Conservation (phyloP, 2,113 vertebrate species). For the Nipponia nippon region DNA sequence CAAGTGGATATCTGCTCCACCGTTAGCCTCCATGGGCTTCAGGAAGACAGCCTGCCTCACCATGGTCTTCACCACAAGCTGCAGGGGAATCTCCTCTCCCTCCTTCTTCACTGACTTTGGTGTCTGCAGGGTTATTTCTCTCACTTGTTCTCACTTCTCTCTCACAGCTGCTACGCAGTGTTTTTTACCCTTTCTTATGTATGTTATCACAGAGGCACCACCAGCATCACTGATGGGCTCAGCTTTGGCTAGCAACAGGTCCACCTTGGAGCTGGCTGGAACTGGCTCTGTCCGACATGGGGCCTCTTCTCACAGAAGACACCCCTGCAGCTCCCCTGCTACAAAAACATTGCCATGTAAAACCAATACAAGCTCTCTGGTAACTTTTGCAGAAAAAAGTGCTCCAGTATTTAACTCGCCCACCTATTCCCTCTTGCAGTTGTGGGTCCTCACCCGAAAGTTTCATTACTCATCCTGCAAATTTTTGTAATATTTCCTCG, state of each 20-base stretch:
- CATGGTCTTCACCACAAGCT: not conserved
- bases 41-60: not conserved
- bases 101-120: not conserved
- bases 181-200: not conserved
- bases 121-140: not conserved
- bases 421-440: not conserved
- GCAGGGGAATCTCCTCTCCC: not conserved
- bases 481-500: not conserved
- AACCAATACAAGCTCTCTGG: not conserved
- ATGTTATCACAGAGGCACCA: not conserved
- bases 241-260: not conserved
- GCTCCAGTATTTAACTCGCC: not conserved
- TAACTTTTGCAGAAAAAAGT: not conserved
- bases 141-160: not conserved
- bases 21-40: fast-evolving
- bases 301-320: not conserved
- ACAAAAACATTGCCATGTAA: not conserved
- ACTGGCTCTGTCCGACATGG: fast-evolving
- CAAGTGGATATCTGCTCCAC: not conserved
- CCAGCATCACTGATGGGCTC: not conserved
- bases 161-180: not conserved
- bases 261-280: not conserved
- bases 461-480: not conserved
- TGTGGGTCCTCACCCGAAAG: not conserved
- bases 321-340: not conserved